Conservation (phyloP, 2,888 invertebrate genomes). For the Labia minor region DNA sequence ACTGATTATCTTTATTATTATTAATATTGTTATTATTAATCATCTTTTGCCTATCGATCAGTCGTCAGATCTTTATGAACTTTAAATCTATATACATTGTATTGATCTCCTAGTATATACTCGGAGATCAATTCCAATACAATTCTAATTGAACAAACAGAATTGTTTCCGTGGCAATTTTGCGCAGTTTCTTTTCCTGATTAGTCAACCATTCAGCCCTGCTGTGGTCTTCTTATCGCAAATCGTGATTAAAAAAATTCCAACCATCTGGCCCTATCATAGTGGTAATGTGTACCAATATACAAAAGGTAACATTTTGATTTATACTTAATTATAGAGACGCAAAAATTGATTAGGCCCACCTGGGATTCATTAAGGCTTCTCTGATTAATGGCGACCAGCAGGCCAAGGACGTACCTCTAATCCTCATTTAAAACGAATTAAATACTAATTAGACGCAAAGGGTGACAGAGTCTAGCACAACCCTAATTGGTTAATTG, state of each 20-base stretch:
- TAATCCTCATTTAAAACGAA: slow-evolving; percentile 13
- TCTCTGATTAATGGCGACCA: not conserved
- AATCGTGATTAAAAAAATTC: not conserved
- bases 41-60: too few relatives aligned
- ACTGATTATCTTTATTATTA: too few relatives aligned
- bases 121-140: too few relatives aligned
- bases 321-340: not conserved
- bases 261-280: not conserved
- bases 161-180: too few relatives aligned
- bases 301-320: slow-evolving; percentile 2
- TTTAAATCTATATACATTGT: too few relatives aligned
- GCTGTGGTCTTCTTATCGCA: too few relatives aligned
- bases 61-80: too few relatives aligned
- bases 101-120: too few relatives aligned
- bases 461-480: not conserved
- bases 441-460: slow-evolving; percentile 8
- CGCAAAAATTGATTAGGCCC: slow-evolving; percentile 7
- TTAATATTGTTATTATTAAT: too few relatives aligned
- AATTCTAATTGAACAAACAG: too few relatives aligned
- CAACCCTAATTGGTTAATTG: not conserved
- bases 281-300: not conserved
- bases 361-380: slow-evolving; percentile 13
- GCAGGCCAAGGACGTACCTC: slow-evolving; percentile 7
- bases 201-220: too few relatives aligned
- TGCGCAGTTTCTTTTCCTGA: too few relatives aligned